phyloP scores from a whole-genome alignment of 92 coral and sea anemone genomes.

The Micromussa lordhowensis region DNA sequence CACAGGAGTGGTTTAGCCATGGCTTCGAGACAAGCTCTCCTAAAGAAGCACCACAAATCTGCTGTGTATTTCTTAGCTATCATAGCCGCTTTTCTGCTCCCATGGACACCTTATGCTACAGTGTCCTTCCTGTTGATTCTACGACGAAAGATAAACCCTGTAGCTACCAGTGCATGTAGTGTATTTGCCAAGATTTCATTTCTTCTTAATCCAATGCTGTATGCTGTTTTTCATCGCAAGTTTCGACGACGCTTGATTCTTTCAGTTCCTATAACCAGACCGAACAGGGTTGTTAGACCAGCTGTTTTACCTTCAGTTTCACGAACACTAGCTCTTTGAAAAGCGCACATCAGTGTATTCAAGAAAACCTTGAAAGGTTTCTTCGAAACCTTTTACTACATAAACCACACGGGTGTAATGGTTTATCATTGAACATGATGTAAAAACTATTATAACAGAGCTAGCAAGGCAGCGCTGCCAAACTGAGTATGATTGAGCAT shows the following conservation, averaged over 20 bases:
- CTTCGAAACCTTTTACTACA: background rate
- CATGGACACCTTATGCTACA: slow-evolving; percentile 6
- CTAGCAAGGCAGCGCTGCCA: too few relatives aligned
- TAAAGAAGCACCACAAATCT: slow-evolving; percentile 4
- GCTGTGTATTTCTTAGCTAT: slow-evolving; percentile 5
- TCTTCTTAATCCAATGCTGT: slow-evolving; percentile 1
- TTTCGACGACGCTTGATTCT: slow-evolving; percentile 13
- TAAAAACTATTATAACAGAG: too few relatives aligned
- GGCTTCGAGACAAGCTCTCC: background rate
- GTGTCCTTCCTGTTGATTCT: background rate
- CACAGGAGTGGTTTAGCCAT: slow-evolving; percentile 9
- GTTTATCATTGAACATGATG: background rate
- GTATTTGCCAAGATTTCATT: slow-evolving; percentile 13
- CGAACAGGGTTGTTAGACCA: background rate
- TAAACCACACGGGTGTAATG: background rate
- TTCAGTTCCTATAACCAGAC: background rate
- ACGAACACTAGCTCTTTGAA: slow-evolving; percentile 4
- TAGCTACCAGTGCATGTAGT: background rate
- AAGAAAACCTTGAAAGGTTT: background rate
- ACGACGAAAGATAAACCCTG: background rate
- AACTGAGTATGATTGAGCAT: too few relatives aligned
- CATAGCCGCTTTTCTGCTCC: slow-evolving; percentile 10
- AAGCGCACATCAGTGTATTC: background rate
- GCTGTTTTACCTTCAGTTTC: background rate
- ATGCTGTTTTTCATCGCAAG: background rate